Conservation (phyloP, 2,113 vertebrate species). For the Nerophis ophidion region DNA sequence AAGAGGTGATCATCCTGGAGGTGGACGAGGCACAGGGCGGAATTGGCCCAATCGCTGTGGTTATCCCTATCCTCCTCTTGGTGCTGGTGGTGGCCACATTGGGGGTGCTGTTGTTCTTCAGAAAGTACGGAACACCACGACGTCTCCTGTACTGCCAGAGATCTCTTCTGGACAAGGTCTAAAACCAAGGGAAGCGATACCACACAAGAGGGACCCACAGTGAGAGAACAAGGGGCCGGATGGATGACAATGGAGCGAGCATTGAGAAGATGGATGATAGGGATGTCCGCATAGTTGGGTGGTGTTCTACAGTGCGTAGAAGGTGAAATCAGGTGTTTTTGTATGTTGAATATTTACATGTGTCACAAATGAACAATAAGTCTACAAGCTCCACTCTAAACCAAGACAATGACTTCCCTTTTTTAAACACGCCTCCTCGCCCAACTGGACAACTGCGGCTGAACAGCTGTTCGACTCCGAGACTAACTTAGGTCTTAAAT, state of each 20-base stretch:
- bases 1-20: slow-evolving; percentile 79
- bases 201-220: slow-evolving; percentile 39
- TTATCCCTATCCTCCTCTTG: slow-evolving; percentile 79
- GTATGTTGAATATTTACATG: slow-evolving; percentile 60
- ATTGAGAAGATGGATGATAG: slow-evolving; percentile 25
- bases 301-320: slow-evolving; percentile 43
- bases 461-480: slow-evolving; percentile 66
- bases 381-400: slow-evolving; percentile 21
- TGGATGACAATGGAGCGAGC: slow-evolving; percentile 23
- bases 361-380: slow-evolving; percentile 39
- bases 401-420: slow-evolving; percentile 24
- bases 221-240: slow-evolving; percentile 30
- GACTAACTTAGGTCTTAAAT: too few relatives aligned
- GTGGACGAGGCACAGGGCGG: slow-evolving; percentile 60
- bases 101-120: slow-evolving; percentile 80
- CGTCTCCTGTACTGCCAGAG: slow-evolving; percentile 88
- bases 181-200: slow-evolving; percentile 53
- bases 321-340: slow-evolving; percentile 67
- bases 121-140: slow-evolving; percentile 82
- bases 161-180: slow-evolving; percentile 89
- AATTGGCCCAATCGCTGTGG: slow-evolving; percentile 62
- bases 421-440: slow-evolving; percentile 12
- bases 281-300: slow-evolving; percentile 6
- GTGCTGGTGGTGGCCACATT: slow-evolving; percentile 76
- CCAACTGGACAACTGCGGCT: slow-evolving; percentile 72